Evolutionary conservation across 1,140 invertebrate species (phyloP).

Genomic region (Diorhabda carinulata): DNA sequence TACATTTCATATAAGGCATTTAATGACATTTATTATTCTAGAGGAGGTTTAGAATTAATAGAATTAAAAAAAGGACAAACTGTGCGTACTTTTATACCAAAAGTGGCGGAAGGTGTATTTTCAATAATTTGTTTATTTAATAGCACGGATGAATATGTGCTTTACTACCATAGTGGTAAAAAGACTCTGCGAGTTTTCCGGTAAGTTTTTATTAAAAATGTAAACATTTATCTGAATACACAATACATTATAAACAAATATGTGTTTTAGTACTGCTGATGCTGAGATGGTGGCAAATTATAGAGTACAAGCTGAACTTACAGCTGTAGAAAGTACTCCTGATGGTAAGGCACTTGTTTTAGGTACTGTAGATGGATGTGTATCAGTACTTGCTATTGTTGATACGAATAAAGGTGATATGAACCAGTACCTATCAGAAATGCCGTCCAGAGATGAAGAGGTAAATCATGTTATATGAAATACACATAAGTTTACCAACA

Average conservation of each 20-base stretch:
- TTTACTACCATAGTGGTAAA: conserved; percentile 93
- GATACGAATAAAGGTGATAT: conserved; percentile 68
- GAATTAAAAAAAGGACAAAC: conserved; percentile 80
- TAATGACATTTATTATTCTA: conserved; percentile 37
- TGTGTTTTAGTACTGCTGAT: conserved; percentile 65
- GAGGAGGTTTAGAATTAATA: conserved; percentile 88
- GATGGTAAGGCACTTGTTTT: conserved; percentile 81
- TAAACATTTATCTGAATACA: not conserved
- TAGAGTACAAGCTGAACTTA: conserved; percentile 86
- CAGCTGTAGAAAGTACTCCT: conserved; percentile 75
- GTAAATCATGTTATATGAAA: conserved; percentile 42
- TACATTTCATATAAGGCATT: no score
- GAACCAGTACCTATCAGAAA: conserved; percentile 59
- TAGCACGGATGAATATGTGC: conserved; percentile 88
- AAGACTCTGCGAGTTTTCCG: conserved; percentile 90
- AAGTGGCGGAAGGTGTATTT: conserved; percentile 95
- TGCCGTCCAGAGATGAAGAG: conserved; percentile 70
- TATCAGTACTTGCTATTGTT: conserved; percentile 86
- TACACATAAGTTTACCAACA: no score
- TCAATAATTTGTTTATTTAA: conserved; percentile 93
- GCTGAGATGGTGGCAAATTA: conserved; percentile 90
- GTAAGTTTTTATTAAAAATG: conserved; percentile 45
- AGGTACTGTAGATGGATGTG: conserved; percentile 89
- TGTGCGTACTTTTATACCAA: conserved; percentile 81
- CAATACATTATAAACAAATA: not conserved